These are phyloP conservation scores for human (Homo sapiens) DNA, from an alignment of 2,113 vertebrate genomes.

Conservation along the genomic window GRCh38 chr16:17432501-17433000, in stretches of 20 bases:
- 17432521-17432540: neutral
- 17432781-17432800: neutral
- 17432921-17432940: neutral
- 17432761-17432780: neutral
- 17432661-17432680: neutral
- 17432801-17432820: neutral
- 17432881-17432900: rapidly evolving
- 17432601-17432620: neutral
- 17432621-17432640: neutral
- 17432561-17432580: neutral
- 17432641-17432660: neutral
- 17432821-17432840: neutral
- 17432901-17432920: neutral
- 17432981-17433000: neutral
- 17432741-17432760: neutral
- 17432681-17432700: neutral
- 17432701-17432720: neutral
- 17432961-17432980: neutral
- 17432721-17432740: neutral
- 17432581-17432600: neutral
- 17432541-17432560: neutral
- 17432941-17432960: neutral
- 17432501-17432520: neutral
- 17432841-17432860: neutral
- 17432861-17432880: rapidly evolving